A percentile compares a stretch with the other conserved stretches of the same genome.
phyloP scores from a whole-genome alignment of 2,888 invertebrate genomes.

The Cheilosia variabilis region DNA sequence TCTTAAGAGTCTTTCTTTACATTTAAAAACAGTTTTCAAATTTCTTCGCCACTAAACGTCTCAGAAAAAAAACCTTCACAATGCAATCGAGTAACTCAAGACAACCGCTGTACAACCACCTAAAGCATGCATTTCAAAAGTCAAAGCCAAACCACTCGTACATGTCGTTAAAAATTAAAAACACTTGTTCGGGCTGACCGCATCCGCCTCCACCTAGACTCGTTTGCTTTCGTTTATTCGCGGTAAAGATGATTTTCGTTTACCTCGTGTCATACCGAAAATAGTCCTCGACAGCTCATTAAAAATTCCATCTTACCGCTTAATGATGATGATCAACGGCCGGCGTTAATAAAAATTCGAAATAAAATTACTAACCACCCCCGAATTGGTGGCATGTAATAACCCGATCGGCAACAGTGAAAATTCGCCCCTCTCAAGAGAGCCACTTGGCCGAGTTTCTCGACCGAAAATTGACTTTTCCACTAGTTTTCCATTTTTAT shows the following conservation, averaged over 20 bases:
- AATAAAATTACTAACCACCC: constrained; percentile 36
- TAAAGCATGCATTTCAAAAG: not conserved
- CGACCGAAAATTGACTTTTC: constrained; percentile 34
- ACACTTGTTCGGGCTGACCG: not conserved
- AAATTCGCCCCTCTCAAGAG: not conserved
- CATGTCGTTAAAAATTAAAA: not conserved
- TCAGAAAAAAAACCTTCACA: not conserved
- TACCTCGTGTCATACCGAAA: not conserved
- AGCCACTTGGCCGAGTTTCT: not conserved
- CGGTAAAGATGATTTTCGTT: not conserved
- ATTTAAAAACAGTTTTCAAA: too few species aligned
- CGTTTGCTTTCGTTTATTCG: not conserved
- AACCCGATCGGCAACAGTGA: not conserved
- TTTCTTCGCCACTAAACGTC: too few species aligned
- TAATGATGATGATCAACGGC: constrained; percentile 34
- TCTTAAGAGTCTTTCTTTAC: too few species aligned
- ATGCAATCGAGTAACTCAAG: not conserved
- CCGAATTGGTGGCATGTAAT: not conserved
- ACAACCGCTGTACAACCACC: not conserved
- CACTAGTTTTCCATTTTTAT: constrained; percentile 42
- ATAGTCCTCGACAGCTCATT: constrained; percentile 33
- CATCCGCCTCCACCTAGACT: constrained; percentile 8
- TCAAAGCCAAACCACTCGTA: not conserved
- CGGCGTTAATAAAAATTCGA: constrained; percentile 35
- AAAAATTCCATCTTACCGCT: constrained; percentile 36